phyloP scores from a whole-genome alignment of 2,888 invertebrate species.

The Drosophila nr. medialis region DNA sequence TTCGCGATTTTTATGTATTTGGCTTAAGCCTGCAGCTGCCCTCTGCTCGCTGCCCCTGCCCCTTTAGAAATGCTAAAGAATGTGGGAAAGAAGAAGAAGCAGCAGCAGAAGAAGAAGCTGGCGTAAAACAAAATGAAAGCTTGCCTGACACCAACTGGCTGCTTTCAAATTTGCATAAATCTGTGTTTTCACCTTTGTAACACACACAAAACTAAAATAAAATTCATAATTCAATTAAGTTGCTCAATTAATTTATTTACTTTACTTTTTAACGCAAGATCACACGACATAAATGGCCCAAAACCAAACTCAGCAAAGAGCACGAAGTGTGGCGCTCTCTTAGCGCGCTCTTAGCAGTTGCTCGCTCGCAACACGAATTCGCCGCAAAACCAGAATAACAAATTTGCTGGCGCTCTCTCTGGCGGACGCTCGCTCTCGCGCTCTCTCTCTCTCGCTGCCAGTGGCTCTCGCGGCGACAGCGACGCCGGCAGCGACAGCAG shows the following conservation, averaged over 20 bases:
- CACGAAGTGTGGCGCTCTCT: conserved; percentile 21
- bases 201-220: background rate
- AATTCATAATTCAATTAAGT: background rate
- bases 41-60: background rate
- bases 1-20: conserved; percentile 61
- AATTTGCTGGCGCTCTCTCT: conserved; percentile 29
- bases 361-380: conserved; percentile 53
- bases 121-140: background rate
- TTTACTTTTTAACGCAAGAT: conserved; percentile 23
- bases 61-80: conserved; percentile 1
- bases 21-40: conserved; percentile 1
- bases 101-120: background rate
- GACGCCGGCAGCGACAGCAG: conserved; percentile 30
- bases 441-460: conserved; percentile 7
- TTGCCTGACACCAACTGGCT: background rate
- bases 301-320: conserved; percentile 8
- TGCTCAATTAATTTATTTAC: background rate
- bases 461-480: conserved; percentile 30
- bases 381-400: conserved; percentile 68
- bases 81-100: background rate
- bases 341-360: conserved; percentile 38
- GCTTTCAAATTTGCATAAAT: background rate
- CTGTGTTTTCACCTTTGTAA: background rate
- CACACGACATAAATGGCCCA: background rate
- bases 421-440: background rate